Evolutionary conservation across 2,113 vertebrate species (phyloP).

Genomic region (Marmota flaviventris): DNA sequence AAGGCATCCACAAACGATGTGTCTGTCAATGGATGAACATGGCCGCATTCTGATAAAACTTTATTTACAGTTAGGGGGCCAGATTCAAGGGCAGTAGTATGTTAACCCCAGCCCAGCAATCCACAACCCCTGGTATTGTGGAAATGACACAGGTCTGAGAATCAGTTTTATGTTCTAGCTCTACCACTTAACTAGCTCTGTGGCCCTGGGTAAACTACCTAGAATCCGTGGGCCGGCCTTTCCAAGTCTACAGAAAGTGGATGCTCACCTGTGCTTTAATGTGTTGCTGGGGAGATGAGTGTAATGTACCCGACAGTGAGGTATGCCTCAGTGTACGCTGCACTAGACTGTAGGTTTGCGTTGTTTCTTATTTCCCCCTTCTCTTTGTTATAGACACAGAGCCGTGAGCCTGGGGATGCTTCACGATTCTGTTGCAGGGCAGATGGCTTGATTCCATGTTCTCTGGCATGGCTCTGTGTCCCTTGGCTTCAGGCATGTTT

Average conservation of each 20-base stretch:
- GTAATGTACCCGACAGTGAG: neutral
- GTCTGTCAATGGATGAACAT: neutral
- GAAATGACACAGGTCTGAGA: neutral
- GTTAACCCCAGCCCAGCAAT: neutral
- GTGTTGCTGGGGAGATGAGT: neutral
- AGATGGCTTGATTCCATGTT: neutral
- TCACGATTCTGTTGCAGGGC: neutral
- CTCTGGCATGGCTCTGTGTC: neutral
- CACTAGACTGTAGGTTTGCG: neutral
- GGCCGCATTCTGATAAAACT: neutral
- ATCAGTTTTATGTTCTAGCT: neutral
- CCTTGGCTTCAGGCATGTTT: neutral
- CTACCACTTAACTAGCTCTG: neutral
- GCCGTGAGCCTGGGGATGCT: neutral
- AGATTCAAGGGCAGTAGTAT: neutral
- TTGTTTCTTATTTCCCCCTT: neutral
- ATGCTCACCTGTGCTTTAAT: neutral
- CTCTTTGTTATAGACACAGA: neutral
- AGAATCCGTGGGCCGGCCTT: neutral
- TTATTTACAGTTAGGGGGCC: neutral
- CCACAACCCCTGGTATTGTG: neutral
- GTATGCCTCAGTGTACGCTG: neutral
- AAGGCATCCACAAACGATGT: neutral
- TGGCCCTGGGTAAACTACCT: neutral
- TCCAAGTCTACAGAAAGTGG: neutral